These are phyloP conservation scores for Drosophila kepulauana DNA, from an alignment of 1,140 invertebrate species.

Conservation along the genomic window DNA sequence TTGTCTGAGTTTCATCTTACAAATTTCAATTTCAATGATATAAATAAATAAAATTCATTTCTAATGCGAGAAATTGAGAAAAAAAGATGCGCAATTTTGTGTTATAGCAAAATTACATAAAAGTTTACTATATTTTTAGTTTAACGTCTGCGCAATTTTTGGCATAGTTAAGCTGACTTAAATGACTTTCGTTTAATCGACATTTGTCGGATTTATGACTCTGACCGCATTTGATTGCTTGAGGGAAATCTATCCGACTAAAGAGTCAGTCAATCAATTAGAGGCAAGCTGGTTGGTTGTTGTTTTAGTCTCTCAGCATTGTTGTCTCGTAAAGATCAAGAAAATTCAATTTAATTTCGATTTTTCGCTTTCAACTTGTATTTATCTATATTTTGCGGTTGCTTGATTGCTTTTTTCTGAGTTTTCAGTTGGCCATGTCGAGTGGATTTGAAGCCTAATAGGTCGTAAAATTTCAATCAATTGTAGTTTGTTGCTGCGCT, in stretches of 20 bases:
- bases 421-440: conserved; percentile 21
- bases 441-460: conserved; percentile 61
- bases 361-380: conserved; percentile 41
- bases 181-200: neutral
- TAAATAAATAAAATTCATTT: conserved; percentile 18
- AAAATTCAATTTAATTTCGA: conserved; percentile 51
- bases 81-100: neutral
- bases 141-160: too few relatives aligned
- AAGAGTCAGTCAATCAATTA: conserved; percentile 24
- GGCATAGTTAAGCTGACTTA: neutral
- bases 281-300: neutral
- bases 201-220: neutral
- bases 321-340: conserved; percentile 45
- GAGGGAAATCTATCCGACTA: conserved; percentile 3
- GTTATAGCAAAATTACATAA: neutral
- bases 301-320: conserved; percentile 17
- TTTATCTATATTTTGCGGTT: conserved; percentile 36
- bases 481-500: conserved; percentile 9
- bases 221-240: conserved; percentile 3
- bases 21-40: conserved; percentile 12
- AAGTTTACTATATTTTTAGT: too few relatives aligned
- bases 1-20: neutral
- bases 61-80: too few relatives aligned
- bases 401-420: conserved; percentile 6
- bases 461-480: conserved; percentile 66